Evolutionary conservation across 30 jellyfish, hydroid and myxozoan species (phyloP).

Genomic region (Hydractinia echinata): DNA sequence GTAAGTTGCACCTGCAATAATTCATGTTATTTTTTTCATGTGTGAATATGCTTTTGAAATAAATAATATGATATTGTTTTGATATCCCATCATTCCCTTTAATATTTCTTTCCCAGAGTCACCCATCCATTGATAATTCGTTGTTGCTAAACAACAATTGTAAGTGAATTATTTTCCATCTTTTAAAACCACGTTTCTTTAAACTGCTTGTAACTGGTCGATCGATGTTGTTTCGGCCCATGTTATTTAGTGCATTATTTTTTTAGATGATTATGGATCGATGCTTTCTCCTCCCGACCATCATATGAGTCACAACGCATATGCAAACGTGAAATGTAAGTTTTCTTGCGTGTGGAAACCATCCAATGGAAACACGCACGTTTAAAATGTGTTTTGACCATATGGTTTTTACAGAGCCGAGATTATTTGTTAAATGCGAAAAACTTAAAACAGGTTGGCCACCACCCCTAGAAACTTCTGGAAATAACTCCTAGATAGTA

Average conservation of each 20-base stretch:
- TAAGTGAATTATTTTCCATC: slow-evolving; percentile 32
- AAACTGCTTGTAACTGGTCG: not conserved
- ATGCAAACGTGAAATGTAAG: slow-evolving; percentile 15
- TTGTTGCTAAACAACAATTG: slow-evolving; percentile 60
- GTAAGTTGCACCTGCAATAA: slow-evolving; percentile 22
- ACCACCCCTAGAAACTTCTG: no score
- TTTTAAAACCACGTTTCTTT: slow-evolving; percentile 1
- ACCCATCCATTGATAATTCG: slow-evolving; percentile 61
- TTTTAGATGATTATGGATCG: slow-evolving; percentile 67
- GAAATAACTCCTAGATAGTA: no score
- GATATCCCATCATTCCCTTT: not conserved
- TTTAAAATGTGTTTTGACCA: no score
- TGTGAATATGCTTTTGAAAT: no score
- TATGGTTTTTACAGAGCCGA: no score
- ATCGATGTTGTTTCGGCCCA: not conserved
- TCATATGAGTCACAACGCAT: not conserved
- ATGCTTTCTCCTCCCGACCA: slow-evolving; percentile 52
- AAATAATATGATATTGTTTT: not conserved
- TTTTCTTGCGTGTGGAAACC: not conserved
- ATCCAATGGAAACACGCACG: no score
- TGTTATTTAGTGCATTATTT: not conserved
- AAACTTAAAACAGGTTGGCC: no score
- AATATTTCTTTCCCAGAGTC: slow-evolving; percentile 35
- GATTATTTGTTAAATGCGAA: no score
- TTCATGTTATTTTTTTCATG: no score